Conservation (phyloP, 2,797 vertebrate genomes). For the Carapus acus region DNA sequence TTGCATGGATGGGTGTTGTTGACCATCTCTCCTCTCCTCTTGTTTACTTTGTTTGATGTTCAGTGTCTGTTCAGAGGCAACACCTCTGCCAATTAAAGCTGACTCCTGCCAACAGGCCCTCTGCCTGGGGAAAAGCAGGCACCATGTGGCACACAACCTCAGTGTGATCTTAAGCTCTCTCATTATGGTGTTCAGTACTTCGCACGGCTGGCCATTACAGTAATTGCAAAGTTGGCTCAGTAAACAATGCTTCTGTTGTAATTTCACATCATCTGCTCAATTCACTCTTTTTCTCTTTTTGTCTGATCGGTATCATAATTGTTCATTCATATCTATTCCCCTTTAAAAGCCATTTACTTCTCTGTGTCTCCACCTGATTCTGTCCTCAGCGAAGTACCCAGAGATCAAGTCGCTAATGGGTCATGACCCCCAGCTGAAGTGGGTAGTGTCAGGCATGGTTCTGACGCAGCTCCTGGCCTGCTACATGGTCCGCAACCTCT, state of each 20-base stretch:
- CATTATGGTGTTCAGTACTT: background rate
- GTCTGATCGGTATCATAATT: too few species aligned
- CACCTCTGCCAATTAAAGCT: slow-evolving; percentile 65
- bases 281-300: background rate
- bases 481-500: slow-evolving; percentile 78
- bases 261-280: slow-evolving; percentile 1
- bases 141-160: slow-evolving; percentile 1
- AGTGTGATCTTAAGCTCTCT: slow-evolving; percentile 14
- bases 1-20: background rate
- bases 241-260: background rate
- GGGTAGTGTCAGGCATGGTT: slow-evolving; percentile 90
- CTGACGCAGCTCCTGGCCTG: slow-evolving; percentile 83
- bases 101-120: slow-evolving; percentile 27
- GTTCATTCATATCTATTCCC: background rate
- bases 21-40: slow-evolving; percentile 10
- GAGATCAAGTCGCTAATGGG: slow-evolving; percentile 94
- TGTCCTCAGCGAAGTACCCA: slow-evolving; percentile 86
- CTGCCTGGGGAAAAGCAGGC: slow-evolving; percentile 41
- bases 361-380: slow-evolving; percentile 12
- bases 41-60: slow-evolving; percentile 5
- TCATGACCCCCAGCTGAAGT: slow-evolving; percentile 89
- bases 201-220: background rate
- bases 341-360: slow-evolving; percentile 1
- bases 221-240: background rate
- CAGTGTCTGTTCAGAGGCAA: slow-evolving; percentile 49